phyloP scores from a whole-genome alignment of 2,797 vertebrate species.

The Nyctalus aviator region DNA sequence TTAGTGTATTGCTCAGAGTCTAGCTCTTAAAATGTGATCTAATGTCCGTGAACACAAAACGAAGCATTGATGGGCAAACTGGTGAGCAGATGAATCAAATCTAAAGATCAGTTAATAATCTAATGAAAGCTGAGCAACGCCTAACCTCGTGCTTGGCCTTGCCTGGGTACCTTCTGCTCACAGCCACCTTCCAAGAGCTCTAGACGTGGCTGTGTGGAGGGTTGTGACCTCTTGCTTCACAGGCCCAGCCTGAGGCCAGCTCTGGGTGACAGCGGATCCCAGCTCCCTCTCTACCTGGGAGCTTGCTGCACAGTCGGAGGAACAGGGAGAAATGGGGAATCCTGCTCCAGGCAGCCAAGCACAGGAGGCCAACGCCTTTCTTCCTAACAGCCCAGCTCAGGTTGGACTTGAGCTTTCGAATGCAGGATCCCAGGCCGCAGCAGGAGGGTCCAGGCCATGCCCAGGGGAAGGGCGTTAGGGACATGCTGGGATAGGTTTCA shows the following conservation, averaged over 20 bases:
- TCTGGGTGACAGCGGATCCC: not conserved
- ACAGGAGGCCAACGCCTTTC: not conserved
- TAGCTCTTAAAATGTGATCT: not conserved
- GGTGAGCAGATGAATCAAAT: not conserved
- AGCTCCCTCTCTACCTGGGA: too few relatives aligned
- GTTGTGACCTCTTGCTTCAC: rapidly evolving
- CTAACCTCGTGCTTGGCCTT: rapidly evolving
- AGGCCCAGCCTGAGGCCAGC: not conserved
- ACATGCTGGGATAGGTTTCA: not conserved
- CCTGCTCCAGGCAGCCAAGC: not conserved
- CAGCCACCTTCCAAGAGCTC: not conserved
- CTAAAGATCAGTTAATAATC: not conserved
- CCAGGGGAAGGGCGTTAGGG: rapidly evolving
- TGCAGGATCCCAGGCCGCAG: too few relatives aligned
- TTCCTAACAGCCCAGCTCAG: not conserved
- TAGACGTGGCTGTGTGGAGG: not conserved
- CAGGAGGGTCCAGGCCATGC: not conserved
- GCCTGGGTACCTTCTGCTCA: rapidly evolving
- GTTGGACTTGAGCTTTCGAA: not conserved
- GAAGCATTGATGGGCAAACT: not conserved
- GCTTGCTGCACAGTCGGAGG: not conserved
- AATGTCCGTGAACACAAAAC: not conserved
- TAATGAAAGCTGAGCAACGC: not conserved
- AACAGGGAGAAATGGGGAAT: not conserved
- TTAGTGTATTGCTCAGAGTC: not conserved